A percentile compares a stretch with the other conserved stretches of the same genome.
Conservation (phyloP, 2,888 invertebrate genomes). For the Drosophila eohydei region DNA sequence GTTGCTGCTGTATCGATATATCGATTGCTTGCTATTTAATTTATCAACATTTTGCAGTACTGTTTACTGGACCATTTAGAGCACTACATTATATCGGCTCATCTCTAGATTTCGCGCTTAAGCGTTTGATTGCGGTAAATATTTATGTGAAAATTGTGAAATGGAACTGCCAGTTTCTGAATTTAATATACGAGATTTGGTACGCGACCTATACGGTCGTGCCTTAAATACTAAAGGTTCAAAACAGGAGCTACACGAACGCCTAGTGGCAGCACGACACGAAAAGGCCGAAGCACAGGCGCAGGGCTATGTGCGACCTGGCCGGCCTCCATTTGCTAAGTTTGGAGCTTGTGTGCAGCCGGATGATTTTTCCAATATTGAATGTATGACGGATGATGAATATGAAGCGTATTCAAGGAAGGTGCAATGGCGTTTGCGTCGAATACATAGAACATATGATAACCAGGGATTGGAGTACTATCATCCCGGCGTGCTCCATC, state of each 20-base stretch:
- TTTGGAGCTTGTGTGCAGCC: constrained; percentile 44
- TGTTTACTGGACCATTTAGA: not conserved
- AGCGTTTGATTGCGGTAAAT: constrained; percentile 8
- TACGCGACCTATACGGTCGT: constrained; percentile 40
- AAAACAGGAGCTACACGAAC: constrained; percentile 29
- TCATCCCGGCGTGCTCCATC: constrained; percentile 48
- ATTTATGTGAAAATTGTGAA: not conserved
- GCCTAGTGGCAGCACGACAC: constrained; percentile 28
- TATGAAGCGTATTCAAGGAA: constrained; percentile 23
- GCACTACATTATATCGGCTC: not conserved
- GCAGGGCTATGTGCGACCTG: constrained; percentile 39
- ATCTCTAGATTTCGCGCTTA: constrained; percentile 20
- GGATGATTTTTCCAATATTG: constrained; percentile 44
- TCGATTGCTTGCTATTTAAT: constrained; percentile 14
- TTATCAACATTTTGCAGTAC: constrained; percentile 10
- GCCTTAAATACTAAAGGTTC: constrained; percentile 33
- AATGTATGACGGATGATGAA: constrained; percentile 37
- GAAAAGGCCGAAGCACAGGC: constrained; percentile 52
- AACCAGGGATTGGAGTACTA: constrained; percentile 37
- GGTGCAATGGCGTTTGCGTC: constrained; percentile 41
- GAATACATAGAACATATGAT: constrained; percentile 24
- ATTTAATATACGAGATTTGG: constrained; percentile 39
- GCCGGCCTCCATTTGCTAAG: constrained; percentile 37
- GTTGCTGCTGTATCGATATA: constrained; percentile 18
- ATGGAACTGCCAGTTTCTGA: constrained; percentile 46